Base-by-base conservation (phyloP, 2,797 vertebrate species). In the Pygocentrus nattereri region DNA sequence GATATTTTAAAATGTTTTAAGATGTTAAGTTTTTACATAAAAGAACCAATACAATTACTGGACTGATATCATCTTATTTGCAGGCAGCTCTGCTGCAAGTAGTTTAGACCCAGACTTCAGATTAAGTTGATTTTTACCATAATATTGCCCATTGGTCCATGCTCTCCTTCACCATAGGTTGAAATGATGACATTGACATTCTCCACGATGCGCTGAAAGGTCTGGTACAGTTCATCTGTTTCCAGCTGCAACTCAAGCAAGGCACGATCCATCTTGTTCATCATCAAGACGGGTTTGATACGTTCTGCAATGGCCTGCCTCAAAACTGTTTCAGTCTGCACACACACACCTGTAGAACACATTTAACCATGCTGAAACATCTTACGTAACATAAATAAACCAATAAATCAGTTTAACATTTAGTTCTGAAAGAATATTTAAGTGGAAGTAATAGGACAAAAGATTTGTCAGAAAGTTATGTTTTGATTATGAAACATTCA, bases 211-310 rank as follows among this genome's bases (percentile, higher is more conserved):
- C 65, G 52, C 79, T 90, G 88, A 83, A 93, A 91, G 8, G 88
- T 92, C 85, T 86, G 87, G 58, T 85, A 83, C 62, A 93, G 85
- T 34, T 90, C 88, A 25, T 94, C 90, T 0, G 90, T 85, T 3
- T 91, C 76, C 65, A 94, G 76, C 79, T 93, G 90, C 65, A 92
- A 77, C 80, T 91, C 88, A 56, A 93, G 88, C 50, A 92, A 84
- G 15, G 89, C 90, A n/a, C 74, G 38, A 70, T 90, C 88, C 90
- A 90, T 94, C 86, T 92, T 90, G 49, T 91, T 91, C 91, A 92
- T 92, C 89, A 90, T 89, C 38, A 91, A 80, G 5, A 91, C 86
- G 0, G 88, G 86, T 78, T 89, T 92, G 75, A 85, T 90, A 16
- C 61, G 25, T 84, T 93, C 91, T 3, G 89, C 90, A 67, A 88